A percentile compares a stretch with the other conserved stretches of the same genome.
Conservation (phyloP, 1,140 invertebrate genomes). For the Gonatopus flavifemur region DNA sequence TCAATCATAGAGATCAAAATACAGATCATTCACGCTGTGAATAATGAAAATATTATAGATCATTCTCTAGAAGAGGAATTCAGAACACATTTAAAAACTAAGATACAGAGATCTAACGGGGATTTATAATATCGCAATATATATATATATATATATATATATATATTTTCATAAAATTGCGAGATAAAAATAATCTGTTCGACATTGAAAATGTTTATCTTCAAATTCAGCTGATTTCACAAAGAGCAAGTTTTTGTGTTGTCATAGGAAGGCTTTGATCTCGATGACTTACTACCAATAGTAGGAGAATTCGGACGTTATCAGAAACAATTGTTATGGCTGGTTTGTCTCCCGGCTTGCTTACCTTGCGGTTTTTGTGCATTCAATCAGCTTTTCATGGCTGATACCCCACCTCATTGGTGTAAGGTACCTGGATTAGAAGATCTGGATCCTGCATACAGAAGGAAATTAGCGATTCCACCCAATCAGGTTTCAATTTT, state of each 20-base stretch:
- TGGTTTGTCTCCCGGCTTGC: slow-evolving; percentile 84
- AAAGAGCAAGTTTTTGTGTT: background rate
- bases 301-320: slow-evolving; percentile 87
- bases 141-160: too few relatives aligned
- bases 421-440: slow-evolving; percentile 71
- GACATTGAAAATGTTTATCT: too few relatives aligned
- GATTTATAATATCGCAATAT: too few relatives aligned
- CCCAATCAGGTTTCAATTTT: slow-evolving; percentile 39
- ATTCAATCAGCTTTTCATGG: slow-evolving; percentile 88
- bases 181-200: too few relatives aligned
- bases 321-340: slow-evolving; percentile 82
- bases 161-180: too few relatives aligned
- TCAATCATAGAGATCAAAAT: too few relatives aligned
- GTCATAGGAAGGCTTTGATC: slow-evolving; percentile 65
- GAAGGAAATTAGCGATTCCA: slow-evolving; percentile 69
- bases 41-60: too few relatives aligned
- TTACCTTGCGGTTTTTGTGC: slow-evolving; percentile 87
- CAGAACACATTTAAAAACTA: too few relatives aligned
- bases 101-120: too few relatives aligned
- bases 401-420: slow-evolving; percentile 79
- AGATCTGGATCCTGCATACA: slow-evolving; percentile 56
- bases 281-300: slow-evolving; percentile 81
- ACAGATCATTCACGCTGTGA: too few relatives aligned
- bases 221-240: too few relatives aligned
- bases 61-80: too few relatives aligned